Base-by-base conservation (phyloP, 2,113 vertebrate genomes). In the Triplophysa dalaica region DNA sequence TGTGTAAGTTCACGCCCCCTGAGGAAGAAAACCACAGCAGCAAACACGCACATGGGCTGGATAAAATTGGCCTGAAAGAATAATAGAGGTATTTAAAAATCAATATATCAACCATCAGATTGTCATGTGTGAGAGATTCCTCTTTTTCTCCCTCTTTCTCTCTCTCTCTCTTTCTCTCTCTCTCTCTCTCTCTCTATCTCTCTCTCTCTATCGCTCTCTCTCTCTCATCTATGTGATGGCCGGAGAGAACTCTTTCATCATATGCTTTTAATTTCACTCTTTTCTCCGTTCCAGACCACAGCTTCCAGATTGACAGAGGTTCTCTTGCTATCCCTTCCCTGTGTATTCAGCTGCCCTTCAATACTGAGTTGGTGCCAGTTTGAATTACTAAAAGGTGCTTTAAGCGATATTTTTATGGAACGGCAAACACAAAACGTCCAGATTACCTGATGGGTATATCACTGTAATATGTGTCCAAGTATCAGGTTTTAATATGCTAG, bases 41-140 rank as follows among this genome's bases (percentile, higher is more conserved):
- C 82, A 89, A 85, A 90, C 43, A 52, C 10, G 38, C 61, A 41
- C 50, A 45, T 38, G 41, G 26, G 54, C 85, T 41, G 65, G 88
- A 89, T 52, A 38, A 77, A 65, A 92, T 90, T 91, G 82, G 77
- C 84, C 70, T 50, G 68, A 52, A 85, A 85, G 82, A 86, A 88
- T 89, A 88, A 84, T 5, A 77, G 50, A 70, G 80, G 76, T 70
- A 1, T 38, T 38, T 68, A 79, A 77, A 84, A 89, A 92, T 93
- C 91, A 81, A 93, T 92, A 92, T 88, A 92, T 91, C 88, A 89
- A 77, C 83, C 87, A 84, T 90, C 88, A 87, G 76, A 87, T 87
- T 88, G 89, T 88, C 88, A 87, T 85, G 61, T 48, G 73, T 41
- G 62, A 78, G 73, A 84, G 45, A 79, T 87, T 81, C 80, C 84